phyloP scores from a whole-genome alignment of 2,888 invertebrate genomes.

The Adelognathus sp. region DNA sequence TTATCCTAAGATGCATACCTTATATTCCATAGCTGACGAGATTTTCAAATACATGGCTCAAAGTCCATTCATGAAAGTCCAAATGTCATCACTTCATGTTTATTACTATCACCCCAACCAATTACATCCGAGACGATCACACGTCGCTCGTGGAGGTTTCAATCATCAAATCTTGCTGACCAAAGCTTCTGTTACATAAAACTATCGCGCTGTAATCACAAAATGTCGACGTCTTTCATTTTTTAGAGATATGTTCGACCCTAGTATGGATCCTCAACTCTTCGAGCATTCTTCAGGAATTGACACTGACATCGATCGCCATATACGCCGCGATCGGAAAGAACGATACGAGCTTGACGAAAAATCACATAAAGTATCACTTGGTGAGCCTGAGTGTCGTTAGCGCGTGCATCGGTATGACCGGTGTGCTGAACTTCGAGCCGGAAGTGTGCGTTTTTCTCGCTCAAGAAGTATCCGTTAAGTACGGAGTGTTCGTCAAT shows the following conservation, averaged over 20 bases:
- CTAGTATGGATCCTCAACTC: conserved; percentile 81
- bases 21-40: too few species aligned
- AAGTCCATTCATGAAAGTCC: too few species aligned
- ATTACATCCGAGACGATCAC: too few species aligned
- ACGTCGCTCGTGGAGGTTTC: too few species aligned
- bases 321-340: conserved; percentile 74
- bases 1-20: too few species aligned
- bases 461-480: conserved; percentile 74
- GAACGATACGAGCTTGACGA: conserved; percentile 76
- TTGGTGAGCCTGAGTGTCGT: conserved; percentile 81
- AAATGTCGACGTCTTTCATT: conserved; percentile 12
- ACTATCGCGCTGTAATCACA: too few species aligned
- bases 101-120: too few species aligned
- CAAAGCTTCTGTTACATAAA: too few species aligned
- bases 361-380: conserved; percentile 81
- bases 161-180: too few species aligned
- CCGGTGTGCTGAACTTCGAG: conserved; percentile 80
- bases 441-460: conserved; percentile 76
- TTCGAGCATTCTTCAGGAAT: conserved; percentile 81
- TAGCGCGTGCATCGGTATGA: conserved; percentile 81
- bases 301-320: conserved; percentile 81
- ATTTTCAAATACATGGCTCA: too few species aligned
- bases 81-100: too few species aligned
- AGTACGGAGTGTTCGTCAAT: conserved; percentile 77
- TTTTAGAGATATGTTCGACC: conserved; percentile 79